phyloP scores from a whole-genome alignment of 2,888 invertebrate species.

The Pseudococcus longispinus region DNA sequence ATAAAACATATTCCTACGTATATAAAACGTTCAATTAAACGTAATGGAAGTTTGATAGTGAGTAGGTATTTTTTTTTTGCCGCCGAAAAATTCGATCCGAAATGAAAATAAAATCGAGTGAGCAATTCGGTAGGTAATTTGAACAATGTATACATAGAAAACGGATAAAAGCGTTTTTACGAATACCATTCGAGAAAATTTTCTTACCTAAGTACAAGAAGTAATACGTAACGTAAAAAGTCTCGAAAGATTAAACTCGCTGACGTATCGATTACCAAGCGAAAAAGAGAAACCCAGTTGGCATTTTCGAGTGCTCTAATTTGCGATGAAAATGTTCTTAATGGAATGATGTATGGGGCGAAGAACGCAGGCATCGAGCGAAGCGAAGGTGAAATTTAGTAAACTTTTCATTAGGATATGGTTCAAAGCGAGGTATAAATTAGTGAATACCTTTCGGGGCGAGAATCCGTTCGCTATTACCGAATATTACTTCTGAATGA shows the following conservation, averaged over 20 bases:
- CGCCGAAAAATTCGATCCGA: neutral
- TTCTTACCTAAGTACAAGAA: neutral
- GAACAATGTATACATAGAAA: neutral
- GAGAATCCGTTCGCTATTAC: slow-evolving; percentile 13
- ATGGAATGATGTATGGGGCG: slow-evolving; percentile 3
- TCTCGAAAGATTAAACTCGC: neutral
- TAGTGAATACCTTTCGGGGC: slow-evolving; percentile 3
- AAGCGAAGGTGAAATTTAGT: neutral
- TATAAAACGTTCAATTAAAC: neutral
- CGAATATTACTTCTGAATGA: slow-evolving; percentile 22
- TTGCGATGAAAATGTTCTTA: neutral
- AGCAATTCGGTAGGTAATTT: neutral
- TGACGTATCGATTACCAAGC: neutral
- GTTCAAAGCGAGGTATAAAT: slow-evolving; percentile 20
- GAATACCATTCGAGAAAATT: neutral
- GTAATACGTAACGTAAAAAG: neutral
- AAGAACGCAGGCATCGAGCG: neutral
- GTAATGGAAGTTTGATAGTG: neutral
- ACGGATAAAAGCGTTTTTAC: neutral
- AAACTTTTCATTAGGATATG: neutral
- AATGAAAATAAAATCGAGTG: neutral
- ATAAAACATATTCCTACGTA: neutral
- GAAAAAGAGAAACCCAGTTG: neutral
- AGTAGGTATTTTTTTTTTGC: neutral
- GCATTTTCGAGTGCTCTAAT: neutral